Base-by-base conservation (phyloP, 2,888 invertebrate genomes). In the Agrilus cyanescens region DNA sequence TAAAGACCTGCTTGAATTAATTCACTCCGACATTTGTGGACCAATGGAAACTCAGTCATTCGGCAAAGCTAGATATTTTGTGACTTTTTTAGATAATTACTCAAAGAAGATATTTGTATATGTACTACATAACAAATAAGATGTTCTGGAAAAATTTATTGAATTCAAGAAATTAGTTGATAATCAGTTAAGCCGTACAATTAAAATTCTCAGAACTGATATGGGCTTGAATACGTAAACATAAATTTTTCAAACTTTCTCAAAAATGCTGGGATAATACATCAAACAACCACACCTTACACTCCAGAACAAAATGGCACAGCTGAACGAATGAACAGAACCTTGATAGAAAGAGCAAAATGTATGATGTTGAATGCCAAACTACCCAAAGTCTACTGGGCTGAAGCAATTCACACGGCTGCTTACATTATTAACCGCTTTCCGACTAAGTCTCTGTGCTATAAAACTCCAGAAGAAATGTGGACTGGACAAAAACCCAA, bases 401-500 rank as follows among this genome's bases (percentile, higher is more conserved):
- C 46, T 3, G 46, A 47, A 35, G 46, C 46, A 15, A 48, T 50
- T 3, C 30, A 20, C 20, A 50, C 48, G 13, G 49, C 47, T 2
- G 41, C 29, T 10, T 47, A 46, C 37, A 8, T 46, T 12, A 18
- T 14, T 30, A 46, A 46, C 20, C 13, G 46, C n/a, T 40, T 41
- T 32, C 39, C 41, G 32, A 43, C 37, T n/a, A 33, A 18, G 37
- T 41, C 25, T 37, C 8, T 42, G n/a, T 20, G 4, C 20, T 18
- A 18, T 5, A 50, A 43, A 43, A 61, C 59, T 2, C 58, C 63
- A 1, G 48, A 57, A 39, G 66, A 64, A 47, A 18, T 53, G 3
- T 64, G 63, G 61, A 47, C 55, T 20, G 53, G 55, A 14, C 37
- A 44, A 62, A 14, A 59, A 50, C 59, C 60, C 12, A 47, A 59